These are phyloP conservation scores for Thymelicus lineola DNA, from an alignment of 2,888 invertebrate species.

Conservation along the genomic window DNA sequence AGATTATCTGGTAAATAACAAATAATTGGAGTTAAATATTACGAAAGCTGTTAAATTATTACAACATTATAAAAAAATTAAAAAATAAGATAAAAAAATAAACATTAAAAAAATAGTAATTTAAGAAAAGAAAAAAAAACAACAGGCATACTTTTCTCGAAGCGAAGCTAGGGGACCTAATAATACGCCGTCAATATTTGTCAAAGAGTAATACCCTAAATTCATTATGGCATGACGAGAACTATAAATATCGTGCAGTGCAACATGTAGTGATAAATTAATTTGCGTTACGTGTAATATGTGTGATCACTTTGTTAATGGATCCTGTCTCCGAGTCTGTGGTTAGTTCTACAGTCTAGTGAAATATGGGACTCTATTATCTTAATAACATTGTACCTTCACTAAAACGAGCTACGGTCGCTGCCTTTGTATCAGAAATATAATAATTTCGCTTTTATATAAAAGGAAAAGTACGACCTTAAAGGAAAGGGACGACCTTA, in stretches of 20 bases:
- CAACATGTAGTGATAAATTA: slow-evolving; percentile 6
- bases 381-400: slow-evolving; percentile 27
- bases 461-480: too few species aligned
- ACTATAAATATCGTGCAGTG: not conserved
- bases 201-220: not conserved
- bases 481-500: too few species aligned
- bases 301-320: slow-evolving; percentile 29
- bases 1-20: too few species aligned
- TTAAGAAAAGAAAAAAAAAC: too few species aligned
- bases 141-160: too few species aligned
- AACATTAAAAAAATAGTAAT: too few species aligned
- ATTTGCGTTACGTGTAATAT: slow-evolving; percentile 21
- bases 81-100: too few species aligned
- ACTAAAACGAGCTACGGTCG: not conserved
- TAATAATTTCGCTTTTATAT: too few species aligned
- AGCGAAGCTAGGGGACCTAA: too few species aligned
- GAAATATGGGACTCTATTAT: slow-evolving; percentile 31
- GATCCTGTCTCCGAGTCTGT: slow-evolving; percentile 19
- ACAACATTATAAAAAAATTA: too few species aligned
- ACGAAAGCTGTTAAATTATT: too few species aligned
- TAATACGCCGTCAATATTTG: not conserved
- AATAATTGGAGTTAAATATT: too few species aligned
- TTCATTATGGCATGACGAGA: not conserved
- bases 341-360: slow-evolving; percentile 27
- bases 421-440: not conserved